These are phyloP conservation scores for Agrotis ipsilon DNA, from an alignment of 2,888 invertebrate genomes.

Conservation along the genomic window DNA sequence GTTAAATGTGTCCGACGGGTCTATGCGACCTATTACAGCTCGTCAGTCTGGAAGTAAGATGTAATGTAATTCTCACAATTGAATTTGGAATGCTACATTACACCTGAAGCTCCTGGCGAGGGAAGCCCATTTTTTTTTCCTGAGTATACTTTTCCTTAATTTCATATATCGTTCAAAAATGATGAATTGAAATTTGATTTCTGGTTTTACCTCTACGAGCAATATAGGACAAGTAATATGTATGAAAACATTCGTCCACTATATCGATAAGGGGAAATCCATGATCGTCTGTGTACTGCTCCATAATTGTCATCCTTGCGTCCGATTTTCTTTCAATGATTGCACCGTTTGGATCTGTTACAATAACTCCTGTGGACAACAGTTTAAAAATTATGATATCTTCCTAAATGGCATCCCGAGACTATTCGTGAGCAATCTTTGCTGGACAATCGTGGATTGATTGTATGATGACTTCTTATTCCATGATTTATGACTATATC, in stretches of 20 bases:
- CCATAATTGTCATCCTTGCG: slow-evolving; percentile 63
- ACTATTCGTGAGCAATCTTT: neutral
- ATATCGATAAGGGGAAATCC: slow-evolving; percentile 69
- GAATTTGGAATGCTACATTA: no score
- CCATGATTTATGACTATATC: no score
- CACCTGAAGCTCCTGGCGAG: no score
- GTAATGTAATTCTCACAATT: no score
- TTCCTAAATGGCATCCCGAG: neutral
- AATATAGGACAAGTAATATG: slow-evolving; percentile 73
- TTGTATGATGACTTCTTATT: no score
- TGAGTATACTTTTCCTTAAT: neutral
- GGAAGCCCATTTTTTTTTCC: neutral
- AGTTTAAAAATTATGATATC: neutral
- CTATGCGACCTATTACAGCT: no score
- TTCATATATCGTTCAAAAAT: neutral
- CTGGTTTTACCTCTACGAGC: slow-evolving; percentile 68
- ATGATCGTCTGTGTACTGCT: slow-evolving; percentile 60
- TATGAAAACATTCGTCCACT: slow-evolving; percentile 70
- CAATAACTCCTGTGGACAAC: slow-evolving; percentile 56
- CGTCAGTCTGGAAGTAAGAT: no score
- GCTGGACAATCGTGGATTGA: no score
- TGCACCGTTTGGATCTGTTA: slow-evolving; percentile 54
- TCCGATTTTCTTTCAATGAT: slow-evolving; percentile 71
- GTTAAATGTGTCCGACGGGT: no score
- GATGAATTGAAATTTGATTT: neutral